These are phyloP conservation scores for Hemicrepidius hirtus DNA, from an alignment of 2,888 invertebrate species.

Conservation along the genomic window DNA sequence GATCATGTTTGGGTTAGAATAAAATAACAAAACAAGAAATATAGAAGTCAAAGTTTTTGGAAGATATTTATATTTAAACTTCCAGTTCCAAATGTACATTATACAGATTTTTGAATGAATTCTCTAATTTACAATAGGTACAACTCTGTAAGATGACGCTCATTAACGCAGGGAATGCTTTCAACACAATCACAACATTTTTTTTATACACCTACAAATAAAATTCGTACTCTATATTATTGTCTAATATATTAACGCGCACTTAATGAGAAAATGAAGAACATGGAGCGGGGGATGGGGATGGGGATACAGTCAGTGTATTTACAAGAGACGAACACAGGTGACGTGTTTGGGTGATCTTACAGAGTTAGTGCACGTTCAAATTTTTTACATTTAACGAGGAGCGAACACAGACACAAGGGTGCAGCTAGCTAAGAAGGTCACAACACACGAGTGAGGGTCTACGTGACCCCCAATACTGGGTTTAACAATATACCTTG, in stretches of 20 bases:
- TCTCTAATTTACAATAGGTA: constrained; percentile 67
- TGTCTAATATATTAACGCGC: constrained; percentile 64
- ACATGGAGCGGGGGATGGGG: no score
- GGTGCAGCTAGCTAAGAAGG: constrained; percentile 65
- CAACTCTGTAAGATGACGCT: constrained; percentile 61
- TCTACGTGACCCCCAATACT: constrained; percentile 52
- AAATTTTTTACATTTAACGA: constrained; percentile 63
- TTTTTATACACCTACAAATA: constrained; percentile 58
- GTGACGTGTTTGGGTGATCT: constrained; percentile 57
- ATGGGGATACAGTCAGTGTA: constrained; percentile 64
- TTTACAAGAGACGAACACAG: constrained; percentile 61
- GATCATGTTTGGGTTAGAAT: not conserved
- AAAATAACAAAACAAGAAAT: constrained; percentile 12
- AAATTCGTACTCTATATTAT: constrained; percentile 62
- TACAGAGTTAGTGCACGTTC: constrained; percentile 67
- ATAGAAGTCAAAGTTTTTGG: constrained; percentile 60
- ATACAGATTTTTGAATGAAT: constrained; percentile 64
- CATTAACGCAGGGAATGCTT: constrained; percentile 35
- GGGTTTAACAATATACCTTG: constrained; percentile 44
- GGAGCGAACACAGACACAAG: constrained; percentile 67
- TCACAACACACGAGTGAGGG: constrained; percentile 65
- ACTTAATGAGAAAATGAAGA: constrained; percentile 52
- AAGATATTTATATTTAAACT: constrained; percentile 72
- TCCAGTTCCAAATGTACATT: constrained; percentile 71
- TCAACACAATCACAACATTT: constrained; percentile 38